Percentiles rank a stretch among this genome's conserved stretches.
Conservation (phyloP, 1,140 invertebrate genomes). For the Drosophila bifasciata region DNA sequence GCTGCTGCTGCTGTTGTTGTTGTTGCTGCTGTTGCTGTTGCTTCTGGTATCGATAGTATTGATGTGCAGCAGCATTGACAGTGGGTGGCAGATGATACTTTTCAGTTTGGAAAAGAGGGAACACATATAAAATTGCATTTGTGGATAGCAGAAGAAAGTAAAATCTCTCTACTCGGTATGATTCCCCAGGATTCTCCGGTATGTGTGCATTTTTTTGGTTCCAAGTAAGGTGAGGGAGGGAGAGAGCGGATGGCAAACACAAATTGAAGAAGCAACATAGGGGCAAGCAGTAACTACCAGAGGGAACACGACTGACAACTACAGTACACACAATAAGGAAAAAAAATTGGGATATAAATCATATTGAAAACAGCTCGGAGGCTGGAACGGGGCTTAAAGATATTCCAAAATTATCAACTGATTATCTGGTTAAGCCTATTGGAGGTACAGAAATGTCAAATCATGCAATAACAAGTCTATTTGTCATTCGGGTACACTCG, state of each 20-base stretch:
- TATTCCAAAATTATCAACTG: not conserved
- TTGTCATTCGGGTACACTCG: too few relatives aligned
- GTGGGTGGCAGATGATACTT: slow-evolving; percentile 69
- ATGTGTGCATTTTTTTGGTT: slow-evolving; percentile 9
- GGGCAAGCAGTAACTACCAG: slow-evolving; percentile 48
- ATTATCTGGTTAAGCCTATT: too few relatives aligned
- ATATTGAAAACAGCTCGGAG: slow-evolving; percentile 10
- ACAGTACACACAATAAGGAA: slow-evolving; percentile 18
- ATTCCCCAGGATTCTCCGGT: slow-evolving; percentile 3
- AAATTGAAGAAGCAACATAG: slow-evolving; percentile 44
- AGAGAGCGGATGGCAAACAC: slow-evolving; percentile 28
- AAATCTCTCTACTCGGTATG: slow-evolving; percentile 23
- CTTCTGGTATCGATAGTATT: slow-evolving; percentile 77
- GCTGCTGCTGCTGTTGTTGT: slow-evolving; percentile 56
- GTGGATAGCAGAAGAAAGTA: slow-evolving; percentile 54
- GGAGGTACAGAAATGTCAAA: too few relatives aligned
- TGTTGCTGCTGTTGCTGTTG: slow-evolving; percentile 48
- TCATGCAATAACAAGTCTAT: too few relatives aligned
- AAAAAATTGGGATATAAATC: slow-evolving; percentile 1
- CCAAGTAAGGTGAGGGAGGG: slow-evolving; percentile 30
- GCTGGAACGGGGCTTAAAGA: not conserved
- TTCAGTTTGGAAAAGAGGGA: slow-evolving; percentile 28
- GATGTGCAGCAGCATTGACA: slow-evolving; percentile 65
- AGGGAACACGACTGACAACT: slow-evolving; percentile 16
- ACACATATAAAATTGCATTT: slow-evolving; percentile 68